phyloP scores from a whole-genome alignment of 2,113 vertebrate genomes.

The Lathamus discolor region DNA sequence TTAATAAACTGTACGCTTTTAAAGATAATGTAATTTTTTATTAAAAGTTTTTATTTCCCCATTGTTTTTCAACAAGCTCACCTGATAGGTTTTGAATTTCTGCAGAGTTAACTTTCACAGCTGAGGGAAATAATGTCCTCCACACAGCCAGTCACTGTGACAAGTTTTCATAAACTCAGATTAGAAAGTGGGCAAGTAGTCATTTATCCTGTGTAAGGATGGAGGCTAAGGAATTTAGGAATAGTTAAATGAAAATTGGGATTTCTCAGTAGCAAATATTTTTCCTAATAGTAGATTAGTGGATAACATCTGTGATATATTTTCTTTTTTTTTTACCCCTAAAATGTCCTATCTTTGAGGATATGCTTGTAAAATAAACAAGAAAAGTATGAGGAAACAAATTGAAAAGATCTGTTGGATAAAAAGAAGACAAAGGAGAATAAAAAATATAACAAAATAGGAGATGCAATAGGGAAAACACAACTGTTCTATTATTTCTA shows the following conservation, averaged over 20 bases:
- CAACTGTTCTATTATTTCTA: not conserved
- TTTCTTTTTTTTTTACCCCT: not conserved
- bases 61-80: not conserved
- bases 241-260: not conserved
- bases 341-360: not conserved
- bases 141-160: not conserved
- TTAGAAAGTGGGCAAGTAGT: not conserved
- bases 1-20: not conserved
- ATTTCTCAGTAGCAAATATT: not conserved
- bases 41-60: not conserved
- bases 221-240: not conserved
- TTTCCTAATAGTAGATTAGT: not conserved
- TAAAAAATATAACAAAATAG: not conserved
- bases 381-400: not conserved
- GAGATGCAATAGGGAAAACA: not conserved
- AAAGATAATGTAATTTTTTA: not conserved
- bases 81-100: not conserved
- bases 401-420: accelerated
- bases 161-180: not conserved
- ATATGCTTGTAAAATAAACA: not conserved
- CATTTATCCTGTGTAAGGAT: not conserved
- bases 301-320: not conserved
- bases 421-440: not conserved
- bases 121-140: not conserved
- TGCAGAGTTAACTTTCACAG: not conserved